Evolutionary conservation across 2,113 vertebrate genomes (phyloP).

Genomic region (Mesitornis unicolor): DNA sequence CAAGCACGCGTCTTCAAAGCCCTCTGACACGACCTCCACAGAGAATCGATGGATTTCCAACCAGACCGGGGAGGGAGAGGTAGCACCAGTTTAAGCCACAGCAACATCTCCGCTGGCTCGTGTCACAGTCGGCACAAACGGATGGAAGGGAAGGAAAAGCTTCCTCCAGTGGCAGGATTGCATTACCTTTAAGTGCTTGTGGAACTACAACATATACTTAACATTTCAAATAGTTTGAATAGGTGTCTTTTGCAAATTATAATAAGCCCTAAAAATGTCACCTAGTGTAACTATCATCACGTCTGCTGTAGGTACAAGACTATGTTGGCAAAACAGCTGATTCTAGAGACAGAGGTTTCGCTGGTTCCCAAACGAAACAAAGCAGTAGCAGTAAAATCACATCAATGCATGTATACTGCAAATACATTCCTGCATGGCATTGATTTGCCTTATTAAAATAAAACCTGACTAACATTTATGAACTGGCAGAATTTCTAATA

Average conservation of each 20-base stretch:
- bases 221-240: conserved; percentile 52
- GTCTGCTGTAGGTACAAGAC: background rate
- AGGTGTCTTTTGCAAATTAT: conserved; percentile 49
- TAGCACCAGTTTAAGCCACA: background rate
- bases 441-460: background rate
- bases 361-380: background rate
- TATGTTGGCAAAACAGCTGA: background rate
- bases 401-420: background rate
- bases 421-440: background rate
- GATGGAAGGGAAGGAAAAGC: background rate
- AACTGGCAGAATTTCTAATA: background rate
- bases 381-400: background rate
- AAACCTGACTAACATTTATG: background rate
- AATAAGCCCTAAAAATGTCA: conserved; percentile 26
- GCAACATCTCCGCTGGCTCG: background rate
- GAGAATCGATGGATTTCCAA: background rate
- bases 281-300: background rate
- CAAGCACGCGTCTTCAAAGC: background rate
- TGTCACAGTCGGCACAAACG: background rate
- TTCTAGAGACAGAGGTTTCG: background rate
- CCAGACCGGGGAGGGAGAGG: background rate
- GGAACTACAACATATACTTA: conserved; percentile 42
- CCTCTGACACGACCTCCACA: background rate
- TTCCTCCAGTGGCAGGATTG: conserved; percentile 28
- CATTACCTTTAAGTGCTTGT: conserved; percentile 31